A percentile compares a stretch with the other conserved stretches of the same genome.
These are phyloP conservation scores for Phenacoccus solenopsis DNA, from an alignment of 1,140 invertebrate species.

Conservation along the genomic window DNA sequence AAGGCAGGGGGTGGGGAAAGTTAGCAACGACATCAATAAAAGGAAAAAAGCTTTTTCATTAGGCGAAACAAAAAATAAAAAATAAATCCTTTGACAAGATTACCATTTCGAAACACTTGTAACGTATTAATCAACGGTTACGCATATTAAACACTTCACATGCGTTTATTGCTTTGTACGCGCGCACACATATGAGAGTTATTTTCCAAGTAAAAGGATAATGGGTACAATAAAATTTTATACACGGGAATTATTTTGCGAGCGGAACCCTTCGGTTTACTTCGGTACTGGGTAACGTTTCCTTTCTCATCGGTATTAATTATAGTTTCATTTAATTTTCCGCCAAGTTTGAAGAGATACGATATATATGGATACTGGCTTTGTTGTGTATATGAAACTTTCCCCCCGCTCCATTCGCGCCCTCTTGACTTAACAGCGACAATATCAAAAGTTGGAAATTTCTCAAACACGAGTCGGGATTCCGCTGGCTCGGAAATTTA, in stretches of 20 bases:
- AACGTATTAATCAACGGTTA: conserved; percentile 2
- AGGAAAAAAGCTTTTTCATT: not conserved
- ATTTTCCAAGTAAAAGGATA: not conserved
- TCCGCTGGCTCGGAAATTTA: not conserved
- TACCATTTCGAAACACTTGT: conserved; percentile 1
- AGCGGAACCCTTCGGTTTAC: conserved; percentile 2
- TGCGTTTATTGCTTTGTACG: not conserved
- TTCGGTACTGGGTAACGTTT: not conserved
- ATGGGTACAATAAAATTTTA: conserved; percentile 3
- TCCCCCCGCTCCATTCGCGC: not conserved
- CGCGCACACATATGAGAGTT: not conserved
- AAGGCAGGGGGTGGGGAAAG: not conserved
- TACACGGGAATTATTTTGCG: not conserved
- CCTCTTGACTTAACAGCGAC: not conserved
- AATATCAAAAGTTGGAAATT: not conserved
- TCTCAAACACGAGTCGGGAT: not conserved
- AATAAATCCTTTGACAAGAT: conserved; percentile 2
- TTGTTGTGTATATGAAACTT: not conserved
- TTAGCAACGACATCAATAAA: conserved; percentile 4
- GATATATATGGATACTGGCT: not conserved
- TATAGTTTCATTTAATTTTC: conserved; percentile 18
- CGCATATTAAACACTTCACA: conserved; percentile 1
- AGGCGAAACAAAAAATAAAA: not conserved
- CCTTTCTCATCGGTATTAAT: conserved; percentile 15
- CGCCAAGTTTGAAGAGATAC: conserved; percentile 4